phyloP scores from a whole-genome alignment of 2,888 invertebrate genomes.

The Boloria selene region DNA sequence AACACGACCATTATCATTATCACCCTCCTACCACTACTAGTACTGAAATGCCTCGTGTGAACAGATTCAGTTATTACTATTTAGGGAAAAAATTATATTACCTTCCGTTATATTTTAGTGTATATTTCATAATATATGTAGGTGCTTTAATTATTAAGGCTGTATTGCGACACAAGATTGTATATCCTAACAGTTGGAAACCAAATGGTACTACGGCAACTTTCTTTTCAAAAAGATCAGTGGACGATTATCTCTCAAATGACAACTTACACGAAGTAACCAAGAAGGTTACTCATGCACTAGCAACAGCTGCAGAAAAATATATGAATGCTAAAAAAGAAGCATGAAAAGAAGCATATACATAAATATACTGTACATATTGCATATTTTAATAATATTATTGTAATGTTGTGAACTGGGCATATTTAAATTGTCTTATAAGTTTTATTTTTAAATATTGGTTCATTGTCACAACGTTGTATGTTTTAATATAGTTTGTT shows the following conservation, averaged over 20 bases:
- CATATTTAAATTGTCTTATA: constrained; percentile 58
- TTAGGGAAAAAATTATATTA: constrained; percentile 89
- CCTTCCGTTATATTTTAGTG: constrained; percentile 88
- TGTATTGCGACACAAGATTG: constrained; percentile 87
- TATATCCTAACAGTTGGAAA: constrained; percentile 81
- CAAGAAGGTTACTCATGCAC: constrained; percentile 69
- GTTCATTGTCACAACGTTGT: constrained; percentile 73
- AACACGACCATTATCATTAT: constrained; percentile 64
- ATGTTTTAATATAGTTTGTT: constrained; percentile 29
- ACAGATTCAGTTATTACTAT: constrained; percentile 88
- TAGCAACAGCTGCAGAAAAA: constrained; percentile 68
- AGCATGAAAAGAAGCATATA: constrained; percentile 9
- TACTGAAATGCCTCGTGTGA: constrained; percentile 81
- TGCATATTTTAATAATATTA: constrained; percentile 19
- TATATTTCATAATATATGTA: constrained; percentile 87
- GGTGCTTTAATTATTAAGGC: constrained; percentile 88
- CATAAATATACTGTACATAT: constrained; percentile 23
- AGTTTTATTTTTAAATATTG: constrained; percentile 55
- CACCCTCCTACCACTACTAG: constrained; percentile 67
- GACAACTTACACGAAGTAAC: constrained; percentile 77
- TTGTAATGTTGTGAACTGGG: constrained; percentile 70
- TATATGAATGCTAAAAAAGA: constrained; percentile 52
- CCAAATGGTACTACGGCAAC: constrained; percentile 66
- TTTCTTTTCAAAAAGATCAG: constrained; percentile 72
- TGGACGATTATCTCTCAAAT: constrained; percentile 72